phyloP scores from a whole-genome alignment of 2,888 invertebrate species.

The Spodoptera picta region DNA sequence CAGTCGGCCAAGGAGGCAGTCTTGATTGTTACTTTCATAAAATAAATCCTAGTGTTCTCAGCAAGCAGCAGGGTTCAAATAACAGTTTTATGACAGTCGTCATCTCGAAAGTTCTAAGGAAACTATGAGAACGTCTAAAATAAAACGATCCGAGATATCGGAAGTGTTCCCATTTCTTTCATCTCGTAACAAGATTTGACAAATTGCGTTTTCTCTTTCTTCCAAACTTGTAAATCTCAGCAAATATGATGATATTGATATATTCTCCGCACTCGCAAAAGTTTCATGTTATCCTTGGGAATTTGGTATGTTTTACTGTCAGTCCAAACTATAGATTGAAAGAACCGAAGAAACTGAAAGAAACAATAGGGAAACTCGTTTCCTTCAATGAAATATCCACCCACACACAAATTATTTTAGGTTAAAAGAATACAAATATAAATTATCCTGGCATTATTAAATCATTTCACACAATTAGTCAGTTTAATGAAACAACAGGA shows the following conservation, averaged over 20 bases:
- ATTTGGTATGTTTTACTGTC: slow-evolving; percentile 13
- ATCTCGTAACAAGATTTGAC: slow-evolving; percentile 26
- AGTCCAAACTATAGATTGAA: not conserved
- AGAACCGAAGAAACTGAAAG: slow-evolving; percentile 4
- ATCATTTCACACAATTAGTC: too few species aligned
- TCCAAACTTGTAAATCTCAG: slow-evolving; percentile 14
- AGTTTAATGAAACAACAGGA: not conserved
- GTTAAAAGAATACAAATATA: too few species aligned
- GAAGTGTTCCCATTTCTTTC: slow-evolving; percentile 28
- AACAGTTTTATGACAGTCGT: slow-evolving; percentile 20
- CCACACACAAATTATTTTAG: too few species aligned
- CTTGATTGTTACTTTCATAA: not conserved
- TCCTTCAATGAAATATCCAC: too few species aligned
- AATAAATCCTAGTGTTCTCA: slow-evolving; percentile 8
- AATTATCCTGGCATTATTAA: too few species aligned
- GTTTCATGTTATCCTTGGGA: slow-evolving; percentile 25
- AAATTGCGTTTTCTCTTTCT: slow-evolving; percentile 27
- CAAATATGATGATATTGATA: slow-evolving; percentile 22
- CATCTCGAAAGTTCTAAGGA: slow-evolving; percentile 34
- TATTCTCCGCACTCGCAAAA: slow-evolving; percentile 10
- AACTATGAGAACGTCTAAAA: slow-evolving; percentile 34
- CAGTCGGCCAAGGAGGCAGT: too few species aligned
- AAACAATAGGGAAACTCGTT: not conserved
- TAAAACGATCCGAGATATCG: slow-evolving; percentile 39
- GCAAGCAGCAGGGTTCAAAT: slow-evolving; percentile 6